Percentiles rank a stretch among this genome's conserved stretches.
Evolutionary conservation across 92 coral and sea anemone genomes (phyloP).

Genomic region (Pocillopora meandrina): DNA sequence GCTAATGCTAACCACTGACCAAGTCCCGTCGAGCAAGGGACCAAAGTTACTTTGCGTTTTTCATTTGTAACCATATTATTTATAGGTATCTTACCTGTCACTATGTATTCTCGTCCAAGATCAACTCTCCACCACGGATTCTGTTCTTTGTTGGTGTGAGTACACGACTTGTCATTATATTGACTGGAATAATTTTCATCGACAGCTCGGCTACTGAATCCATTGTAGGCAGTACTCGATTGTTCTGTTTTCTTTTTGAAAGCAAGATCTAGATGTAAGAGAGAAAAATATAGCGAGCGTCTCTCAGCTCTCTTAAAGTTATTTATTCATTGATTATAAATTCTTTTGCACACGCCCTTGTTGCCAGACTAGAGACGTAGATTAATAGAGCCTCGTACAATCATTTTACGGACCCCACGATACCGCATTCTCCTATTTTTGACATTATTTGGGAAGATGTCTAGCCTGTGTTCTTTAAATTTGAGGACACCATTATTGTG

Average conservation of each 20-base stretch:
- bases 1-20: too few species aligned
- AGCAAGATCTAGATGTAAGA: conserved; percentile 73
- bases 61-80: not conserved
- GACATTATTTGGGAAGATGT: too few species aligned
- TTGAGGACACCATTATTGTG: too few species aligned
- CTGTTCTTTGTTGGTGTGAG: conserved; percentile 82
- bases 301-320: too few species aligned
- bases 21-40: not conserved
- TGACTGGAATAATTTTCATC: conserved; percentile 77
- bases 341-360: too few species aligned
- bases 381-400: too few species aligned
- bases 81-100: conserved; percentile 71
- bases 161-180: conserved; percentile 77
- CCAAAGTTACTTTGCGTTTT: not conserved
- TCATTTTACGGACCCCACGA: too few species aligned
- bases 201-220: conserved; percentile 90
- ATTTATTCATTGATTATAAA: too few species aligned
- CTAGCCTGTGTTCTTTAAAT: too few species aligned
- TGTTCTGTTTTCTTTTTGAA: conserved; percentile 75
- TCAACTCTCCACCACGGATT: conserved; percentile 99
- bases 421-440: too few species aligned
- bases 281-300: not conserved
- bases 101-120: conserved; percentile 81
- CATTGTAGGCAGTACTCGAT: conserved; percentile 89
- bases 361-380: too few species aligned